phyloP scores from a whole-genome alignment of 2,888 invertebrate genomes.

The Acrobasis consociella region DNA sequence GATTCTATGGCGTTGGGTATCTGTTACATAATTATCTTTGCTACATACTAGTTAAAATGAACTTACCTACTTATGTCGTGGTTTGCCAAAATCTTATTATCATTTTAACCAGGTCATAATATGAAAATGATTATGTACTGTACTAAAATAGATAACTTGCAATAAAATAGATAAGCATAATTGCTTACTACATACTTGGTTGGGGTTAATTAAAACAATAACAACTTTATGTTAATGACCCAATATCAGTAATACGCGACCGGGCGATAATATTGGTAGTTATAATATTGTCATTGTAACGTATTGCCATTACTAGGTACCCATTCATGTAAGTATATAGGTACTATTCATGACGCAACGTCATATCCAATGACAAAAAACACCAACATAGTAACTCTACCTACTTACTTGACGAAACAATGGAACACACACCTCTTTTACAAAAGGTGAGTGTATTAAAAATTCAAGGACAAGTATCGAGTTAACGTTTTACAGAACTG shows the following conservation, averaged over 20 bases:
- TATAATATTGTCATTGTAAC: not conserved
- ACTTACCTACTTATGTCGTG: no score
- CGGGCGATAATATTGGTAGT: not conserved
- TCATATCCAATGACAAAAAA: not conserved
- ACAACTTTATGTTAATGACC: slow-evolving; percentile 5
- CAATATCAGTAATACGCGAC: not conserved
- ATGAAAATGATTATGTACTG: not conserved
- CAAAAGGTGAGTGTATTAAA: slow-evolving; percentile 8
- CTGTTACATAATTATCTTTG: no score
- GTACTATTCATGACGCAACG: no score
- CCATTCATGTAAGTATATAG: no score
- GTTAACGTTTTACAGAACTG: slow-evolving; percentile 23
- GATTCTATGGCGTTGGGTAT: no score
- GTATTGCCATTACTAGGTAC: no score
- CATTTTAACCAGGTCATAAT: not conserved
- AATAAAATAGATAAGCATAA: not conserved
- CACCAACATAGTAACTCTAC: not conserved
- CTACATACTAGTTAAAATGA: no score
- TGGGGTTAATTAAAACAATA: not conserved
- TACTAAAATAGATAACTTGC: not conserved
- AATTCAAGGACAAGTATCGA: slow-evolving; percentile 12
- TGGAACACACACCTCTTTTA: slow-evolving; percentile 9
- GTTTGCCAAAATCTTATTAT: no score
- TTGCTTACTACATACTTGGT: not conserved
- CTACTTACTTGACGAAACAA: slow-evolving; percentile 8